These are phyloP conservation scores for Drosophila fulvimacula DNA, from an alignment of 2,888 invertebrate species.

Conservation along the genomic window DNA sequence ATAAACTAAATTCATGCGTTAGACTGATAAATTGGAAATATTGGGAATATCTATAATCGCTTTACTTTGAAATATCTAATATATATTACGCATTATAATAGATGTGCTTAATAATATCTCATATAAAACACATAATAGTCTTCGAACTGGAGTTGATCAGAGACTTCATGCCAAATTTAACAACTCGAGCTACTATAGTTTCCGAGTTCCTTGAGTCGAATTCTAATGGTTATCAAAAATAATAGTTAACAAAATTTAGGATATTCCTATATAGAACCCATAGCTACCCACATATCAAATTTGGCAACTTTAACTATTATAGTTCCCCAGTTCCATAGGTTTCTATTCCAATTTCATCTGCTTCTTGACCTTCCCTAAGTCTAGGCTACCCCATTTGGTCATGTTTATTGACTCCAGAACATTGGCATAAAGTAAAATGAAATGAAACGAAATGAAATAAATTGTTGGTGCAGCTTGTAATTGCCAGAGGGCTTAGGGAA, in stretches of 20 bases:
- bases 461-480: slow-evolving; percentile 38
- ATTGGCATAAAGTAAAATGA: slow-evolving; percentile 25
- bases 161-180: neutral
- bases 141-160: neutral
- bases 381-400: neutral
- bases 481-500: slow-evolving; percentile 41
- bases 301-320: neutral
- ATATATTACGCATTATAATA: neutral
- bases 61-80: neutral
- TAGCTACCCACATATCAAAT: neutral
- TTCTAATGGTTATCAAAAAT: too few species aligned
- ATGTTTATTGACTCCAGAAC: slow-evolving; percentile 11
- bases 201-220: slow-evolving; percentile 2
- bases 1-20: too few species aligned
- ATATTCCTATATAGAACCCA: neutral
- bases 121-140: neutral
- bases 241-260: neutral
- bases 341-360: too few species aligned
- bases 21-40: too few species aligned
- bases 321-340: neutral
- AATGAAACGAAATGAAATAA: slow-evolving; percentile 42
- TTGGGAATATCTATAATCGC: neutral
- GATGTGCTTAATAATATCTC: neutral
- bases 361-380: neutral
- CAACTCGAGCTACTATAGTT: neutral